These are phyloP conservation scores for Gobionotothen gibberifrons DNA, from an alignment of 2,797 vertebrate species.

Conservation along the genomic window DNA sequence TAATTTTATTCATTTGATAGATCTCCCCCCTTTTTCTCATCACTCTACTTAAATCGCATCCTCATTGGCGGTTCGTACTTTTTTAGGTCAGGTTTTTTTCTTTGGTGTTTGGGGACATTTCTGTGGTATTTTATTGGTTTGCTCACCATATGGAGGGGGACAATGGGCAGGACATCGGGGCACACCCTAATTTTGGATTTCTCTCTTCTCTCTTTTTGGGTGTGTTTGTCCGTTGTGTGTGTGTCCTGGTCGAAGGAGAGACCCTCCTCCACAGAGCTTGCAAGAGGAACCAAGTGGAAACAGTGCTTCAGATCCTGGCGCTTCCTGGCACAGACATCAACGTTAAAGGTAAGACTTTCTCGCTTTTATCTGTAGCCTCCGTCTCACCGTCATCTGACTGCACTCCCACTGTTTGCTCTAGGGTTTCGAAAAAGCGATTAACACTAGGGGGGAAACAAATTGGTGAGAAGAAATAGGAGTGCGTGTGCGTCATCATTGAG, in stretches of 20 bases:
- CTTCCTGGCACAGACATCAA: conserved; percentile 91
- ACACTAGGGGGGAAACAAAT: conserved; percentile 30
- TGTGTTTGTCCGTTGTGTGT: conserved; percentile 68
- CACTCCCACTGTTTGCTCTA: conserved; percentile 58
- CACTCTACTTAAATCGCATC: conserved; percentile 71
- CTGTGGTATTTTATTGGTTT: conserved; percentile 66
- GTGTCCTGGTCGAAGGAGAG: conserved; percentile 92
- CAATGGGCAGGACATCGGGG: conserved; percentile 76
- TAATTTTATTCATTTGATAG: conserved; percentile 54
- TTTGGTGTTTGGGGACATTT: conserved; percentile 65
- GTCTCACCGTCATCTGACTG: conserved; percentile 39
- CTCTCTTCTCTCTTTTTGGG: conserved; percentile 76
- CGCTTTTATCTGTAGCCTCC: conserved; percentile 41
- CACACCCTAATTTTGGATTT: conserved; percentile 80
- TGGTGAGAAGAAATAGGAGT: conserved; percentile 49
- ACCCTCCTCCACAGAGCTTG: conserved; percentile 94
- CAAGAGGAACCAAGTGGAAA: conserved; percentile 94
- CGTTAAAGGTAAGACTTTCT: conserved; percentile 90
- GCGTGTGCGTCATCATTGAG: conserved; percentile 69
- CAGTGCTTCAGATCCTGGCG: conserved; percentile 89
- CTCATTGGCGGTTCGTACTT: conserved; percentile 73
- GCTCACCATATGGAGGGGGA: conserved; percentile 57
- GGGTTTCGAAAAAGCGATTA: conserved; percentile 58
- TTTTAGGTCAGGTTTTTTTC: conserved; percentile 69
- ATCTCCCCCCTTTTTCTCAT: conserved; percentile 69